Conservation (phyloP, 2,797 vertebrate genomes). For the Morelia viridis region DNA sequence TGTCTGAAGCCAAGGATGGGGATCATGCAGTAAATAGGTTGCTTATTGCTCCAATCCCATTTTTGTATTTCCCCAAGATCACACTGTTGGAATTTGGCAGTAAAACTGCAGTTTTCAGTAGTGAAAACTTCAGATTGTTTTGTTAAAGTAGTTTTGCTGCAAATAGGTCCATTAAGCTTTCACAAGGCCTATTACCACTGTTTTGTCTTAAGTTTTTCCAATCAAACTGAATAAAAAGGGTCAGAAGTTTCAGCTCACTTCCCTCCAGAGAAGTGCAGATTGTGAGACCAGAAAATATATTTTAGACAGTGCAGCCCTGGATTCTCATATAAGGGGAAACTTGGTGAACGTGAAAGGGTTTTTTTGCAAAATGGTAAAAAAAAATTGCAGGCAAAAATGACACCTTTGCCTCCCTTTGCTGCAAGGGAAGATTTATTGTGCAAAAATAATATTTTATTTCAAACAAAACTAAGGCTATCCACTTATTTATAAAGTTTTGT, state of each 20-base stretch:
- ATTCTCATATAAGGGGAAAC: neutral
- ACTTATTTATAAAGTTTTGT: neutral
- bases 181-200: neutral
- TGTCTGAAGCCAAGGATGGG: neutral
- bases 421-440: neutral
- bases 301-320: neutral
- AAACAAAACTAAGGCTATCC: neutral
- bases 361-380: neutral
- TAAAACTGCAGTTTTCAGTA: neutral
- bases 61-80: neutral
- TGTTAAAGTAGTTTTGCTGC: neutral
- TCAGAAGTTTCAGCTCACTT: neutral
- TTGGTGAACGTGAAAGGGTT: neutral
- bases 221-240: neutral
- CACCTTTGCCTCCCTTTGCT: neutral
- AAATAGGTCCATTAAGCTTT: neutral
- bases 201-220: neutral
- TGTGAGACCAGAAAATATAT: neutral
- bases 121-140: neutral
- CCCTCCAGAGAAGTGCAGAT: neutral
- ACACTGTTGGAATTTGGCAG: neutral
- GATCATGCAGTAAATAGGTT: neutral
- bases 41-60: neutral
- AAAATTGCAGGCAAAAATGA: neutral
- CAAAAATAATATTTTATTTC: neutral